Base-by-base conservation (phyloP, 2,113 vertebrate species). In the Peromyscus maniculatus region DNA sequence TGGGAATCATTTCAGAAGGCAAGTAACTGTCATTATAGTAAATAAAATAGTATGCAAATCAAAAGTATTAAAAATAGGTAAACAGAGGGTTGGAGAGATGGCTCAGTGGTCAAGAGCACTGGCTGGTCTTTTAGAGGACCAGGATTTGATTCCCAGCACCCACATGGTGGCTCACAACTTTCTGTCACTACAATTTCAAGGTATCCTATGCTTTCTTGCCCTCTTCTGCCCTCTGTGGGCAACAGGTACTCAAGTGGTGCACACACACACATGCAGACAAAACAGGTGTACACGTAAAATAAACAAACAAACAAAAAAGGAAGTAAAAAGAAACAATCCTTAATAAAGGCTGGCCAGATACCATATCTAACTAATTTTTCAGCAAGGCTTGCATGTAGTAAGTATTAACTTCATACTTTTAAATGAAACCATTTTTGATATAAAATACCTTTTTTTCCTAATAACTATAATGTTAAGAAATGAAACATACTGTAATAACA, bases 31-130 rank as follows among this genome's bases (percentile, higher is more conserved):
- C 67, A 91, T 36, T 87, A 7, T 55, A 91, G 66, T 80, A 31
- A 89, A 88, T 75, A 89, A 94, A 94, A 82, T 80, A 93, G 74
- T 36, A 43, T 80, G 8, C 10, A 95, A 95, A 94, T 86, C 4
- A 13, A 88, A 86, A 87, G 8, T 28, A 84, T 62, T 39, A 74
- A 66, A 71, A 89, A 57, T 13, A 91, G 17, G 22, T 93, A 49
- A 96, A 92, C 4, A 57, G 67, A 72, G 4, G 22, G 13, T 55
- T n/a, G 24, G 17, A 69, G 43, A 66, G 10, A 49, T 39, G 36
- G 22, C 21, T 26, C 55, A 13, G 11, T 39, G 36, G 36, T 59
- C 39, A 62, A 83, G 62, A 6, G 24, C 24, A 64, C 24, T 64
- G 82, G 7, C 7, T 62, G 59, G 22, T 46, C 82, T 64, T 31